Percentiles rank a stretch among this genome's conserved stretches.
Conservation (phyloP, 53 echinoderm and acorn worm genomes). For the Apostichopus leukothele region DNA sequence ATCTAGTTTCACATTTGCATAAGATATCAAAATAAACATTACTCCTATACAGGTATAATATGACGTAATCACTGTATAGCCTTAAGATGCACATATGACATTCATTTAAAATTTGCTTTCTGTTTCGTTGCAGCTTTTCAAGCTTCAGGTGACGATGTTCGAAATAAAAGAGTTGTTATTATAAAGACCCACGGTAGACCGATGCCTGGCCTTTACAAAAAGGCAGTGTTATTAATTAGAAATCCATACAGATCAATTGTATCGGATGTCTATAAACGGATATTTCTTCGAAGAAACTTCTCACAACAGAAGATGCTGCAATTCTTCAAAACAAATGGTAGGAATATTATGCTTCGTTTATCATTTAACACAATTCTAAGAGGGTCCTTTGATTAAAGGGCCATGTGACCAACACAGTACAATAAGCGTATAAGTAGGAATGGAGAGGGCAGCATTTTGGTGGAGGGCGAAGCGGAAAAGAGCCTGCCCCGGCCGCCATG, state of each 20-base stretch:
- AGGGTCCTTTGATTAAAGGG: too few relatives aligned
- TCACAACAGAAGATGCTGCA: background rate
- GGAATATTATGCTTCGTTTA: background rate
- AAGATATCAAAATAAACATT: too few relatives aligned
- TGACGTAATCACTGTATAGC: too few relatives aligned
- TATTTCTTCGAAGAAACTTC: conserved; percentile 2
- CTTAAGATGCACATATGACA: too few relatives aligned
- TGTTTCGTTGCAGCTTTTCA: background rate
- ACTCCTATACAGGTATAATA: too few relatives aligned
- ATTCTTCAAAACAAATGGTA: conserved; percentile 27
- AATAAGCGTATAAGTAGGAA: too few relatives aligned
- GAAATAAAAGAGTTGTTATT: conserved; percentile 5
- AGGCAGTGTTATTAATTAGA: conserved; percentile 13
- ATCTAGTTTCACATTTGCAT: too few relatives aligned
- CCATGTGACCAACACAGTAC: background rate
- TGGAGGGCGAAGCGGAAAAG: too few relatives aligned
- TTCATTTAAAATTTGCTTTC: background rate
- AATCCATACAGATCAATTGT: conserved; percentile 26
- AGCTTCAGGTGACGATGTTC: background rate
- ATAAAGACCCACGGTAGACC: conserved; percentile 24
- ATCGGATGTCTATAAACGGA: conserved; percentile 32
- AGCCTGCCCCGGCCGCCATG: too few relatives aligned
- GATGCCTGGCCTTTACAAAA: background rate
- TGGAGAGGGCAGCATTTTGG: too few relatives aligned
- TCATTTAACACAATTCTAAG: too few relatives aligned